Base-by-base conservation (phyloP, 2,797 vertebrate genomes). In the Urophycis tenuis region DNA sequence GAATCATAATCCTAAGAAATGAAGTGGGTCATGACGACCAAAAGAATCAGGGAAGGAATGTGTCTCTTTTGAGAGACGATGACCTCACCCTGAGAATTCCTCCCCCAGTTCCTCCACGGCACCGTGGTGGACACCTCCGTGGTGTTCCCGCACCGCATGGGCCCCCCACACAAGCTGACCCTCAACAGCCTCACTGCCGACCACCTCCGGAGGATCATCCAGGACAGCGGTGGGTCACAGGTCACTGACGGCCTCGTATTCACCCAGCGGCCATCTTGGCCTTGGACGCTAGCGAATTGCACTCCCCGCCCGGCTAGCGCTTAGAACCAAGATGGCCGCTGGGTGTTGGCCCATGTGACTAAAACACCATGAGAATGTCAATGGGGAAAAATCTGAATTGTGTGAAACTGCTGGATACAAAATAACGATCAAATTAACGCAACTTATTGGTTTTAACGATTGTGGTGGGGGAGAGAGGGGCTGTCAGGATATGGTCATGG, bases 101-200 rank as follows among this genome's bases (percentile, higher is more conserved):
- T 5, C 69, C 31, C 69, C 17, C 88, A 96, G 95, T 79, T 96
- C 76, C 85, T 95, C 83, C 94, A 95, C 78, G 86, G 85, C 74
- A 91, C 3, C 0, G 88, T 95, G 71, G 92, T 95, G 84, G 94
- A 95, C 88, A 94, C 89, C 0, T 92, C 93, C 0, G 12, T 93
- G 83, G 84, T 94, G 75, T 95, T 95, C 85, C 94, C 95, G 45
- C 94, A 95, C 86, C 86, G 77, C 3, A 87, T 95, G 82, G 93
- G 94, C 14, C 92, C 89, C 12, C 95, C 95, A 80, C 84, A 95
- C 87, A 94, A 93, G 89, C 89, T 90, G 87, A 84, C 89, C 34
- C 92, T 95, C 74, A 87, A 88, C 82, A 92, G 77, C 74, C 90
- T 95, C 73, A 92, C 91, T 2, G 90, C 94, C 34, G 94, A 95